Conservation (phyloP, 1,140 invertebrate genomes). For the Cydia amplana region DNA sequence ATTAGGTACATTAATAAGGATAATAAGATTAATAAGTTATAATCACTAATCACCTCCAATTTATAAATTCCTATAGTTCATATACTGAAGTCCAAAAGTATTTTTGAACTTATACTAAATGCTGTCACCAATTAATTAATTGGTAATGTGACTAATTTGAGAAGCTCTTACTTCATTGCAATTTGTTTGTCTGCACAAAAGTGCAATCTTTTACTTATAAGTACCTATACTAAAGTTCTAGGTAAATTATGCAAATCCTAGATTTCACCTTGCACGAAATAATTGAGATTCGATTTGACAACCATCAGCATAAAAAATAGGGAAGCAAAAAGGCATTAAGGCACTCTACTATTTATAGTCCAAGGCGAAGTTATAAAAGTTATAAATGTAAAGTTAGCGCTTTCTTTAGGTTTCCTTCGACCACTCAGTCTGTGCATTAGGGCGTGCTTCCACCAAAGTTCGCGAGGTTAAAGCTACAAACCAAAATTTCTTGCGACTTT, state of each 20-base stretch:
- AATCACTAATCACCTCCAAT: no score
- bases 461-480: neutral
- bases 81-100: no score
- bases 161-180: no score
- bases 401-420: constrained; percentile 1
- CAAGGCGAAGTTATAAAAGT: neutral
- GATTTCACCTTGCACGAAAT: neutral
- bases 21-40: no score
- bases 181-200: no score
- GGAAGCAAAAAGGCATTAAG: neutral
- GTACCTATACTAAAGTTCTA: neutral
- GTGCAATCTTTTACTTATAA: no score
- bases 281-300: constrained; percentile 5
- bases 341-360: constrained; percentile 8
- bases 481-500: neutral
- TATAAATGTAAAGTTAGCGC: constrained; percentile 8
- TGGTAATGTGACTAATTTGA: no score
- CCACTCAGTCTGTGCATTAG: neutral
- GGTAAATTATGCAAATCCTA: neutral
- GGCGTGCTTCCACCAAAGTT: neutral
- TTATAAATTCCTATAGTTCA: no score
- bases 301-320: neutral
- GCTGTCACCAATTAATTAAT: no score
- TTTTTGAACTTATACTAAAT: no score
- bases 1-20: no score